These are phyloP conservation scores for Heliconius congener DNA, from an alignment of 1,140 invertebrate genomes.

Conservation along the genomic window DNA sequence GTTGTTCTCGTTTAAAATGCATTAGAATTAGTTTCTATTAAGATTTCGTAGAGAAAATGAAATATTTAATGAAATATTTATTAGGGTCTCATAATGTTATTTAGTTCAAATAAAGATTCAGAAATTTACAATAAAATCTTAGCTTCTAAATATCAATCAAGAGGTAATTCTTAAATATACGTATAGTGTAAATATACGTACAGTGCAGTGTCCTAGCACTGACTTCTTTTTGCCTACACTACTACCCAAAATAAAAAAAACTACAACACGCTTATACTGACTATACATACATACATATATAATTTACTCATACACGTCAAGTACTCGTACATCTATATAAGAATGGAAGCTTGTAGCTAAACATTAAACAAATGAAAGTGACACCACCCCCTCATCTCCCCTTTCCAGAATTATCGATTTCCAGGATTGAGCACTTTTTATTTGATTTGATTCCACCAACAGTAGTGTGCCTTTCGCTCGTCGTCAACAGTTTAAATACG, in stretches of 20 bases:
- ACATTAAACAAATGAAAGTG: neutral
- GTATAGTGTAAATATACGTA: no score
- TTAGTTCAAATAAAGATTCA: neutral
- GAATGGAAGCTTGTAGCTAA: neutral
- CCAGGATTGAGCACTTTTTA: constrained; percentile 7
- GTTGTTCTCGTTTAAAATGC: neutral
- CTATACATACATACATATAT: no score
- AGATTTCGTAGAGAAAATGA: neutral
- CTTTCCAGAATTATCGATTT: neutral
- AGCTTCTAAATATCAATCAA: no score
- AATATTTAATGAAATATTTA: neutral
- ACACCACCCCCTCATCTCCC: neutral
- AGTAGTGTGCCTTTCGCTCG: neutral
- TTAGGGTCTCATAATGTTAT: neutral
- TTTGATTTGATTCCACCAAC: neutral
- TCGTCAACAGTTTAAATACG: neutral
- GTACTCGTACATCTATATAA: neutral
- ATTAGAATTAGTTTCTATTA: constrained; percentile 3
- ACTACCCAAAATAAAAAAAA: no score
- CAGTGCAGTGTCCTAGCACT: no score
- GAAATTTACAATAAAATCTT: neutral
- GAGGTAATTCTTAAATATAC: no score
- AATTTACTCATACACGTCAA: no score
- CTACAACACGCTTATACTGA: no score
- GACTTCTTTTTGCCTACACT: no score